These are phyloP conservation scores for Protophormia terraenovae DNA, from an alignment of 2,888 invertebrate species.

Conservation along the genomic window DNA sequence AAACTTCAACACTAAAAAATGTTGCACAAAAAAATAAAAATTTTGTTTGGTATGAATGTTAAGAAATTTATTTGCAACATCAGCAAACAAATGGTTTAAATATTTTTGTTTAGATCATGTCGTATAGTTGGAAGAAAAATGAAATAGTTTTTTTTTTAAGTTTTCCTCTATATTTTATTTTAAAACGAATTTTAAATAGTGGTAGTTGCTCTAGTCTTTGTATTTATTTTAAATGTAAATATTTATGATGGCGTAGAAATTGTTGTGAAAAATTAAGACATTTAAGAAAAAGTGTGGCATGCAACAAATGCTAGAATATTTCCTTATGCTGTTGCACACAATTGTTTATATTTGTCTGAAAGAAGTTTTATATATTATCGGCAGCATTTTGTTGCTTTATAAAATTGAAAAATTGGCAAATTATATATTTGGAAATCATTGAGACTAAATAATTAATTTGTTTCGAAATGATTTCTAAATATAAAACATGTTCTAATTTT, in stretches of 20 bases:
- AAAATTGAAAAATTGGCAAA: background rate
- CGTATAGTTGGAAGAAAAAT: background rate
- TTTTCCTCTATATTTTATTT: background rate
- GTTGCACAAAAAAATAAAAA: background rate
- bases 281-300: background rate
- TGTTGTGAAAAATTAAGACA: conserved; percentile 26
- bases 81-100: conserved; percentile 28
- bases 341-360: background rate
- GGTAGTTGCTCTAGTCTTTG: background rate
- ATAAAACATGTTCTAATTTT: background rate
- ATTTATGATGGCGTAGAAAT: conserved; percentile 32
- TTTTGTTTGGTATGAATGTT: background rate
- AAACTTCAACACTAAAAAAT: conserved; percentile 46
- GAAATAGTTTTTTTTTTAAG: background rate
- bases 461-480: background rate
- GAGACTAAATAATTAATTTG: background rate
- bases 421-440: background rate
- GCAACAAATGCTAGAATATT: background rate
- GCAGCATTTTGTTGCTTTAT: background rate
- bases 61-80: conserved; percentile 60
- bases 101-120: conserved; percentile 16
- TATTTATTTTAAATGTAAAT: conserved; percentile 28
- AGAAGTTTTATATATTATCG: background rate
- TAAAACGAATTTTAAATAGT: background rate
- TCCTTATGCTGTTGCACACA: background rate